Evolutionary conservation across 2,113 vertebrate species (phyloP), one percentile per base, ranked within the genome.

Genomic region (Laterallus jamaicensis): DNA sequence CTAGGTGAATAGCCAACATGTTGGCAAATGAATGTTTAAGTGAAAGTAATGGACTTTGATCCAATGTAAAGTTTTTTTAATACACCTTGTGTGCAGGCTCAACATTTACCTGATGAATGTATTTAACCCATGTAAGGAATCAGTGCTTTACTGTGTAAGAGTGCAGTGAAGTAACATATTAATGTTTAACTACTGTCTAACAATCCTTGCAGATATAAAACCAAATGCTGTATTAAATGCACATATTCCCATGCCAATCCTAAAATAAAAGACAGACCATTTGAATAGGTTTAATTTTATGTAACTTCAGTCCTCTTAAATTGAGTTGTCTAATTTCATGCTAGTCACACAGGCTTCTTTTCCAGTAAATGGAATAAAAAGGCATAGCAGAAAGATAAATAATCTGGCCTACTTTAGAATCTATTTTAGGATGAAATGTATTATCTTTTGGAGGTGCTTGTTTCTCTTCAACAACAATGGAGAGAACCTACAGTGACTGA

Each of bases 321-420:
- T 62, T 52, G 66, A 92, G 69, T 89, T 92, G 89, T 91, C 83
- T 85, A 89, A 95, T 96, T 93, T 93, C 83, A 91, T 93, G 89
- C 91, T 91, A 92, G 66, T 97, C 94, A 92, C 89, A 95, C 18
- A 92, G 74, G 15, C 77, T 92, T 89, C 69, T 70, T 79, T 93
- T 95, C 81, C 83, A 91, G 89, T 79, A 95, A 96, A 87, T 73
- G 86, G 83, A 89, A 95, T 93, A 91, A 95, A 93, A 84, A 96
- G 83, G 83, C 83, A 62, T 92, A 87, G 70, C 91, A 95, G 91
- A 97, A 95, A 95, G 91, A 95, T 92, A 95, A 95, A 95, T 96
- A 96, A 95, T 96, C 86, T 95, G 94, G 77, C 95, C 95, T 96
- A 96, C 89, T 96, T 95, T 91, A 82, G 86, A 68, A 95, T 81